A percentile compares a stretch with the other conserved stretches of the same genome.
Conservation (phyloP, 2,113 vertebrate species). For the Aplodontia rufa region DNA sequence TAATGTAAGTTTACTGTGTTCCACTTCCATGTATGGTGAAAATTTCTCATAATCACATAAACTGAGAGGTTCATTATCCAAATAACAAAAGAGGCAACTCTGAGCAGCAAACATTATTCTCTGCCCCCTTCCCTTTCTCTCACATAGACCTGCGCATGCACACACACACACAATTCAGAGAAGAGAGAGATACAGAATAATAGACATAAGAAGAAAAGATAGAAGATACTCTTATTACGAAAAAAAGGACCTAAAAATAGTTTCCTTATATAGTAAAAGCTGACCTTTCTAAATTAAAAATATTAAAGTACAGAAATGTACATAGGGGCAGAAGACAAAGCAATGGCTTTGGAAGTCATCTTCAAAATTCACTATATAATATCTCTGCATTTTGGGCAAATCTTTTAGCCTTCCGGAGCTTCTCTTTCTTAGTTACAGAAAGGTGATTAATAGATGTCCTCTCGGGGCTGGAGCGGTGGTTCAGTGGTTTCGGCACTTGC, state of each 20-base stretch:
- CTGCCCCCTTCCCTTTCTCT: neutral
- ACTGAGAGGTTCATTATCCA: neutral
- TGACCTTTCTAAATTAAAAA: conserved; percentile 45
- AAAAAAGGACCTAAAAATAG: neutral
- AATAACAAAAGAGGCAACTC: conserved; percentile 17
- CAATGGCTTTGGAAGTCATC: neutral
- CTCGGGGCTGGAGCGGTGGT: too few species aligned
- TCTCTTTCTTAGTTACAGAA: neutral
- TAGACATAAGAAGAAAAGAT: neutral
- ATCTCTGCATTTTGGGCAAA: neutral
- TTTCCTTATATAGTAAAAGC: neutral
- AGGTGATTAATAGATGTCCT: too few species aligned
- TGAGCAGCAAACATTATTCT: neutral
- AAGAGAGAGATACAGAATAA: neutral
- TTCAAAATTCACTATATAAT: neutral
- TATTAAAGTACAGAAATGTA: neutral
- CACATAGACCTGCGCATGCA: too few species aligned
- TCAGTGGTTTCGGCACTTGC: too few species aligned
- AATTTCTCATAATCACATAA: neutral
- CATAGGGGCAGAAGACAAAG: neutral
- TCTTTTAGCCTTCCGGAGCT: neutral
- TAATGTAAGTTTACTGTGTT: neutral
- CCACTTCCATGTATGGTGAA: neutral
- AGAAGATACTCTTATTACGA: neutral
- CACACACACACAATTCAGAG: neutral